Evolutionary conservation across 2,888 invertebrate genomes (phyloP).

Genomic region (Patella ulyssiponensis): DNA sequence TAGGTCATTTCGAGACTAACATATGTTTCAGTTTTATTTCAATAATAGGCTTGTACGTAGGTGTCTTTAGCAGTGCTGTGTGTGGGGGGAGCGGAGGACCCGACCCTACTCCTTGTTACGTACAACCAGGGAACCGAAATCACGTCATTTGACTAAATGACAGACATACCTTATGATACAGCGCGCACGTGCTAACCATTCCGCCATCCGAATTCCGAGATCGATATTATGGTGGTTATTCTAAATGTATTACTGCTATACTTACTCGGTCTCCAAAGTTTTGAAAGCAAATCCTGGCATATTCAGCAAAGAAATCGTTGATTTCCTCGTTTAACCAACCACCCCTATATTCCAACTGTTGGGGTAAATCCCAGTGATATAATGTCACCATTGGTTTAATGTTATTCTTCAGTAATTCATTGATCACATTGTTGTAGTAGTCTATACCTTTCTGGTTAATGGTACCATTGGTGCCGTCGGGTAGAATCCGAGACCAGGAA

Average conservation of each 20-base stretch:
- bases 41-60: no score
- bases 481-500: constrained; percentile 83
- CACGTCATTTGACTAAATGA: no score
- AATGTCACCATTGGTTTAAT: constrained; percentile 77
- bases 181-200: no score
- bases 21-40: no score
- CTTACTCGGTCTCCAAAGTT: constrained; percentile 67
- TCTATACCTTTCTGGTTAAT: constrained; percentile 77
- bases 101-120: no score
- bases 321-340: constrained; percentile 66
- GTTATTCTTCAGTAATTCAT: constrained; percentile 77
- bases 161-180: no score
- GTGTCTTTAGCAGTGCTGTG: no score
- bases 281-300: constrained; percentile 66
- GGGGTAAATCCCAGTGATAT: constrained; percentile 72
- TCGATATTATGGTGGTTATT: no score
- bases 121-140: no score
- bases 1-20: no score
- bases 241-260: neutral
- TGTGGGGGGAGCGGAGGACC: no score
- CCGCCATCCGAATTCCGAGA: no score
- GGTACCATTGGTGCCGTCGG: constrained; percentile 73
- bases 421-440: constrained; percentile 84
- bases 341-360: constrained; percentile 69
- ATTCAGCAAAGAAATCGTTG: constrained; percentile 65